A percentile compares a stretch with the other conserved stretches of the same genome.
These are phyloP conservation scores for Jaculus jaculus DNA, from an alignment of 2,113 vertebrate species.

Conservation along the genomic window DNA sequence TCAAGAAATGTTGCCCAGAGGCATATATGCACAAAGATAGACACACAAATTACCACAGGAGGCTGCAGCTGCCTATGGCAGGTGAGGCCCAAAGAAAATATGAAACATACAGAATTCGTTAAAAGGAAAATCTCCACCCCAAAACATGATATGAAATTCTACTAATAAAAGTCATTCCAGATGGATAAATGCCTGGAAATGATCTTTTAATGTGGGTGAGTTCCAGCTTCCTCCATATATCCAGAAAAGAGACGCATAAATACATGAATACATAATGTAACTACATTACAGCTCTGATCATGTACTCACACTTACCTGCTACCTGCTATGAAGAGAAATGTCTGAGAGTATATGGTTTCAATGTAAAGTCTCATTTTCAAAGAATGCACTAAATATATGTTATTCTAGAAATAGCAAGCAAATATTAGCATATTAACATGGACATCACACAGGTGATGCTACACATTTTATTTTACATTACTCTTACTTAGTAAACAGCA, in stretches of 20 bases:
- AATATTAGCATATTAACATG: neutral
- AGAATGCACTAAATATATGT: neutral
- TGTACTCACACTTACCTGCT: neutral
- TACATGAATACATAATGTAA: neutral
- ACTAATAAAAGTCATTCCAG: constrained; percentile 71
- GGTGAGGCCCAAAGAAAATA: constrained; percentile 68
- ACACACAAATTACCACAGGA: constrained; percentile 79
- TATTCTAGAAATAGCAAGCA: neutral
- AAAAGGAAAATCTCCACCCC: constrained; percentile 73
- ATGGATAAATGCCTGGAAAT: constrained; percentile 62
- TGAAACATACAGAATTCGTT: constrained; percentile 70
- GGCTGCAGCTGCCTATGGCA: constrained; percentile 76
- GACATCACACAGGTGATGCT: neutral
- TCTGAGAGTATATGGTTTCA: neutral
- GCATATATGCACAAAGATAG: constrained; percentile 73
- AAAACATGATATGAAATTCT: constrained; percentile 65
- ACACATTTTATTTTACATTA: constrained; percentile 23
- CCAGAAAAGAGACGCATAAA: neutral
- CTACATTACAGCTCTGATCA: neutral
- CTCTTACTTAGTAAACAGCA: constrained; percentile 21
- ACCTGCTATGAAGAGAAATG: neutral
- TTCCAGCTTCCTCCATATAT: neutral
- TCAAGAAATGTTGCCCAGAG: constrained; percentile 76
- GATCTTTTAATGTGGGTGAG: neutral
- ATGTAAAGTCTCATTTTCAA: constrained; percentile 24